phyloP scores from a whole-genome alignment of 2,113 vertebrate genomes.

The Myxocyprinus asiaticus region DNA sequence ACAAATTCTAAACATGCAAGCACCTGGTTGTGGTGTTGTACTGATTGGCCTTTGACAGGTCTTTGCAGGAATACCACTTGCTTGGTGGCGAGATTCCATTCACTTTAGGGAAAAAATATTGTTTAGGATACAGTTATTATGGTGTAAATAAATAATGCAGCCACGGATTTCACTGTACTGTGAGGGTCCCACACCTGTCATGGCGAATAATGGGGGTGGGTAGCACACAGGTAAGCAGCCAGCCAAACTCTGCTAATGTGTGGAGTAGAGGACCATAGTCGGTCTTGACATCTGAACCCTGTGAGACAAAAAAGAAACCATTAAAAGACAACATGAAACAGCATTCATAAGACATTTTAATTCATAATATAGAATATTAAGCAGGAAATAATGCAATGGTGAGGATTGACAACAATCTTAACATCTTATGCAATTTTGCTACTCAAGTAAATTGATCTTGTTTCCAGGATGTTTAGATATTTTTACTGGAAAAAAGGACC shows the following conservation, averaged over 20 bases:
- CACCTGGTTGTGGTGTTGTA: constrained; percentile 65
- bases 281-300: constrained; percentile 90
- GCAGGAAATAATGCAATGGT: no score
- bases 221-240: constrained; percentile 93
- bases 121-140: not conserved
- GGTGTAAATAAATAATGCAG: not conserved
- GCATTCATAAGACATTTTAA: no score
- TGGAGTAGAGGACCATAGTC: constrained; percentile 95
- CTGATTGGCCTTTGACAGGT: constrained; percentile 72
- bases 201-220: constrained; percentile 90
- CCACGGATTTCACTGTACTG: not conserved
- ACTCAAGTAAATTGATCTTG: no score
- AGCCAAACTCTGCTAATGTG: constrained; percentile 95
- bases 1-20: not conserved
- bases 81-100: constrained; percentile 95
- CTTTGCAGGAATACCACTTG: constrained; percentile 96
- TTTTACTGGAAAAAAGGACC: no score
- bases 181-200: constrained; percentile 82
- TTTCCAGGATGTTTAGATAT: no score
- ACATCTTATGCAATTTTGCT: no score
- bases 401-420: no score
- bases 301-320: constrained; percentile 16
- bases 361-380: no score
- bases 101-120: constrained; percentile 71
- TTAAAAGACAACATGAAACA: no score